Evolutionary conservation across 1,140 invertebrate genomes (phyloP).

Genomic region (Microplitis demolitor): DNA sequence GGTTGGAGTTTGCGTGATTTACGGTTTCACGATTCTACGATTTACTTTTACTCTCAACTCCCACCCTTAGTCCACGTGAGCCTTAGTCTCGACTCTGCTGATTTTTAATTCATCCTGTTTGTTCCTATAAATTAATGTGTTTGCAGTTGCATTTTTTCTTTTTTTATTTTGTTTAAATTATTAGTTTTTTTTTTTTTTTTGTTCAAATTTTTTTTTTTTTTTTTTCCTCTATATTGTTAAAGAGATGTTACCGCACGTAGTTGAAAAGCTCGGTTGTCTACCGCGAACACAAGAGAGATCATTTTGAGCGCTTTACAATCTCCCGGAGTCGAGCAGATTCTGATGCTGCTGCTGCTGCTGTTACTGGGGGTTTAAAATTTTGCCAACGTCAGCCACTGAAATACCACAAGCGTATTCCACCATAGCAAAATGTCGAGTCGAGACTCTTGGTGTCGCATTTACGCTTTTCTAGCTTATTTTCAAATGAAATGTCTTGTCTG

Average conservation of each 20-base stretch:
- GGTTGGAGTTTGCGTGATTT: conserved; percentile 22
- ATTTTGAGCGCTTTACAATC: conserved; percentile 14
- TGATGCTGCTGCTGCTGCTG: no score
- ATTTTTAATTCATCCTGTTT: conserved; percentile 18
- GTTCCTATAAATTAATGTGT: not conserved
- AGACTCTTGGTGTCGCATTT: not conserved
- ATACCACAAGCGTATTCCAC: conserved; percentile 17
- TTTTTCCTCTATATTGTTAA: not conserved
- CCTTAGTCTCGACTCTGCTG: not conserved
- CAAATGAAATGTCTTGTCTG: not conserved
- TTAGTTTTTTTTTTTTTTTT: not conserved
- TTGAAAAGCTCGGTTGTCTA: not conserved
- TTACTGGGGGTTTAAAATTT: conserved; percentile 14
- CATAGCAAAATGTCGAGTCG: conserved; percentile 1
- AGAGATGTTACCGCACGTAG: no score
- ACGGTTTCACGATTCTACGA: conserved; percentile 20
- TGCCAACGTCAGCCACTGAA: conserved; percentile 25
- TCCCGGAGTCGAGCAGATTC: not conserved
- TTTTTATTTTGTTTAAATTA: not conserved
- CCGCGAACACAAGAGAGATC: not conserved
- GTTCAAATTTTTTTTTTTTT: not conserved
- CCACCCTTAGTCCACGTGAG: not conserved
- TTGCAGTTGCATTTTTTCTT: not conserved
- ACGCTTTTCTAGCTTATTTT: conserved; percentile 18
- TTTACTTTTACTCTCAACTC: conserved; percentile 26